Base-by-base conservation (phyloP, 2,797 vertebrate genomes). In the Megaceryle alcyon region DNA sequence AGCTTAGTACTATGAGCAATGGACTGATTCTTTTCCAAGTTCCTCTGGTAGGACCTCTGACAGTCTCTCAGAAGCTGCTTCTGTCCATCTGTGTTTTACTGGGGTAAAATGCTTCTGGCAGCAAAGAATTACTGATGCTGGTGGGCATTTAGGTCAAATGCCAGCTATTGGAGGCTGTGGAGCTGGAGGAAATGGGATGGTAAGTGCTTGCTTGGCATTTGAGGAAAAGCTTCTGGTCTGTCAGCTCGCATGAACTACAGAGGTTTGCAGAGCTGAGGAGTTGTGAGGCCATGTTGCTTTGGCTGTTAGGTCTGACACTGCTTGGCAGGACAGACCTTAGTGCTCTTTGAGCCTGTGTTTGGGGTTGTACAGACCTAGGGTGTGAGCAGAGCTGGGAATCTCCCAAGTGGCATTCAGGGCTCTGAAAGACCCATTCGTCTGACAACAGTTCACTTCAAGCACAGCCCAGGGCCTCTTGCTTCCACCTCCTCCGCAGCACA, bases 151-250 rank as follows among this genome's bases (percentile, higher is more conserved):
- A 46, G 65, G 78, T 88, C 37, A 80, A 70, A 90, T 51, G 49
- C 75, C 53, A 82, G 60, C 68, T 57, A 33, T 71, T 82, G 26
- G 14, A 60, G 70, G 48, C 53, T 66, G 44, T 48, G 73, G 63
- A 84, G 70, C 70, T 92, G 82, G 69, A 91, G 57, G 72, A 12
- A 46, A 17, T 10, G 21, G 48, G 21, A 31, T 3, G 3, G 33
- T 54, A 70, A 69, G 54, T 46, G 46, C 65, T 78, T 79, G 18
- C 71, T 70, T 92, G 79, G 90, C 35, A 31, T 90, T 75, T 72
- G 65, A 91, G 31, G 82, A 65, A 88, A 54, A 86, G 51, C 63
- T 91, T 59, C 70, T 90, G 72, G n/a, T 76, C 73, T 86, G 89
- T 81, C 91, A 72, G 51, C 44, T 69, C 48, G 8, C 0, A 0